phyloP scores from a whole-genome alignment of 30 jellyfish, hydroid and myxozoan genomes.

The Catostylus mosaicus region DNA sequence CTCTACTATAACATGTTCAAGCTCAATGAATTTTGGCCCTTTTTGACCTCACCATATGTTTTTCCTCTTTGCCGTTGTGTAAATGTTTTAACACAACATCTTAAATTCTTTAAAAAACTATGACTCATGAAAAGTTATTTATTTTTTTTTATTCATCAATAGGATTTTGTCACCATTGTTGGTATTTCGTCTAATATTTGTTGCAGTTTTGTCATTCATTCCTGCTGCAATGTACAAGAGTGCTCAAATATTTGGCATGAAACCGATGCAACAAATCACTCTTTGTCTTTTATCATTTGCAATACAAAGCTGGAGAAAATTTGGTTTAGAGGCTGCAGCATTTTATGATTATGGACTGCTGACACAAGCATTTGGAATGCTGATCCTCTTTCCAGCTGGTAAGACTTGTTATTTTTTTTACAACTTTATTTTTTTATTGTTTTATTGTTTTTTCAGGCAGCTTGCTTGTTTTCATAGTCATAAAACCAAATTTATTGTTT shows the following conservation, averaged over 20 bases:
- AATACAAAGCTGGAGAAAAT: constrained; percentile 74
- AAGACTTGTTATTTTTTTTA: constrained; percentile 12
- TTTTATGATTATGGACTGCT: constrained; percentile 74
- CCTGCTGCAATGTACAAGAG: constrained; percentile 84
- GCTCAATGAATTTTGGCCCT: too few species aligned
- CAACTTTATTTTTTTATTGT: too few species aligned
- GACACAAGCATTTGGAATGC: constrained; percentile 92
- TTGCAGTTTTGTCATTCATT: constrained; percentile 53
- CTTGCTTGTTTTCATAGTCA: too few species aligned
- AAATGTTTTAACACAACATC: too few species aligned
- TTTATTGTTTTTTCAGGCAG: too few species aligned
- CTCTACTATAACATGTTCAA: too few species aligned
- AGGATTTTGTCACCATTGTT: constrained; percentile 76
- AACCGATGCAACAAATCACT: constrained; percentile 58
- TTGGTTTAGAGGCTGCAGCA: constrained; percentile 83
- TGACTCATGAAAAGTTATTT: too few species aligned
- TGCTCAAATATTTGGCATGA: constrained; percentile 52
- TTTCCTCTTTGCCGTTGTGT: too few species aligned
- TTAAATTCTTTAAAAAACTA: too few species aligned
- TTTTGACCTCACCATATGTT: too few species aligned
- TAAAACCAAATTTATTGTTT: too few species aligned
- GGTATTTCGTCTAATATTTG: constrained; percentile 78
- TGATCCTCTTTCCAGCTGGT: constrained; percentile 85
- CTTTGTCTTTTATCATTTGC: constrained; percentile 68
- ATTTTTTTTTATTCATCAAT: too few species aligned